phyloP scores from a whole-genome alignment of 1,140 invertebrate genomes.

The Idris sp. region DNA sequence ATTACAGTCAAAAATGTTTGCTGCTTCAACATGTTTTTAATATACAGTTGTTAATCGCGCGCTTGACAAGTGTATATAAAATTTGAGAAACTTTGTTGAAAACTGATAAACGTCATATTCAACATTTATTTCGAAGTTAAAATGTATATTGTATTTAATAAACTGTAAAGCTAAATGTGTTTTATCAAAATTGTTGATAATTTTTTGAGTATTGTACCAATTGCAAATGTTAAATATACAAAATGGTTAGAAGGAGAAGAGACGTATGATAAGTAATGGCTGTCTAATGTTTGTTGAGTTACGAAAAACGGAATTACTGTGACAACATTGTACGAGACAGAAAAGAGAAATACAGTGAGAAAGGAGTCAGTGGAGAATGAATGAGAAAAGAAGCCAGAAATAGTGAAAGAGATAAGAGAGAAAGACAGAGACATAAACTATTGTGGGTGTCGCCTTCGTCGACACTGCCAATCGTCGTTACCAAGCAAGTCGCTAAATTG shows the following conservation, averaged over 20 bases:
- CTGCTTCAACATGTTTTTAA: too few relatives aligned
- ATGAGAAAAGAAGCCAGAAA: conserved; percentile 8
- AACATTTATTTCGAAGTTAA: too few relatives aligned
- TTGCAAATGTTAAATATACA: too few relatives aligned
- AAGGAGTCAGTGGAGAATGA: conserved; percentile 15
- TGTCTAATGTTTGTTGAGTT: conserved; percentile 52
- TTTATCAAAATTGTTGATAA: too few relatives aligned
- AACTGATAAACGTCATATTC: too few relatives aligned
- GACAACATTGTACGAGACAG: conserved; percentile 69
- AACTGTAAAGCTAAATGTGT: too few relatives aligned
- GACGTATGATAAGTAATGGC: not conserved
- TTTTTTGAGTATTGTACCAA: not conserved
- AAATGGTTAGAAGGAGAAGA: too few relatives aligned
- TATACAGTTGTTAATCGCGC: too few relatives aligned
- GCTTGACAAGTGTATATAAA: too few relatives aligned
- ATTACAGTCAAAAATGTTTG: too few relatives aligned
- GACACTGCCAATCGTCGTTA: conserved; percentile 71
- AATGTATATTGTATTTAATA: too few relatives aligned
- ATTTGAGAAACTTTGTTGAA: too few relatives aligned
- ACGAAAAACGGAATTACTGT: conserved; percentile 45
- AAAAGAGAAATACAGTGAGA: conserved; percentile 13
- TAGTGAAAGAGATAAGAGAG: not conserved
- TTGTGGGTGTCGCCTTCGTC: conserved; percentile 69
- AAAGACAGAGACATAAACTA: conserved; percentile 50
- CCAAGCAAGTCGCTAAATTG: conserved; percentile 67